phyloP scores from a whole-genome alignment of 2,888 invertebrate species.

The Idaea biselata region DNA sequence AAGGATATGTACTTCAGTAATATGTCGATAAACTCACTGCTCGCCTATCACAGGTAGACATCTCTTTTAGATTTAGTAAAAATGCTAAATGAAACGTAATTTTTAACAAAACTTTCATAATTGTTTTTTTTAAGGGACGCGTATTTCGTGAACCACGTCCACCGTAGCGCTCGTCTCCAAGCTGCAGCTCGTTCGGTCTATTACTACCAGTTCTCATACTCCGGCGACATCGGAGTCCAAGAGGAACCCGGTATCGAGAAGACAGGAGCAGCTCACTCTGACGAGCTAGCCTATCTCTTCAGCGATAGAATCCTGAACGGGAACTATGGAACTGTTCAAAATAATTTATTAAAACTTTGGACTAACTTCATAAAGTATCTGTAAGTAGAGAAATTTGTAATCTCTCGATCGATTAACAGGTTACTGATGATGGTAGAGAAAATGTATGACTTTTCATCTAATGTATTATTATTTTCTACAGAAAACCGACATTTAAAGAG shows the following conservation, averaged over 20 bases:
- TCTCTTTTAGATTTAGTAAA: not conserved
- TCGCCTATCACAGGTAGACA: slow-evolving; percentile 60
- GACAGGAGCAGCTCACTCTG: slow-evolving; percentile 65
- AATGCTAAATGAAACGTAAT: not conserved
- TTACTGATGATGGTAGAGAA: not conserved
- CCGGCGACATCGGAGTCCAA: slow-evolving; percentile 49
- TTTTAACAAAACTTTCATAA: not conserved
- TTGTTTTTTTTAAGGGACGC: slow-evolving; percentile 51
- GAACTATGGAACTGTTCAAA: slow-evolving; percentile 52
- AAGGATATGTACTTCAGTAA: slow-evolving; percentile 57
- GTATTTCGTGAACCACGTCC: slow-evolving; percentile 62
- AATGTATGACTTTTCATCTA: not conserved
- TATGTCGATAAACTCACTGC: slow-evolving; percentile 41
- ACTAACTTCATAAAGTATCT: slow-evolving; percentile 65
- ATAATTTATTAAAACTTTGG: slow-evolving; percentile 54
- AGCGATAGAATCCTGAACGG: slow-evolving; percentile 43
- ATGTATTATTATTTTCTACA: slow-evolving; percentile 25
- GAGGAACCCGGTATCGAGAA: slow-evolving; percentile 49
- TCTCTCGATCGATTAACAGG: too few relatives aligned
- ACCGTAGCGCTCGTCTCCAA: slow-evolving; percentile 55
- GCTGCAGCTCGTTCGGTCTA: slow-evolving; percentile 49
- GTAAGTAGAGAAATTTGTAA: slow-evolving; percentile 42
- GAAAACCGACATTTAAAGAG: slow-evolving; percentile 47
- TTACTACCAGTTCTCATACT: slow-evolving; percentile 64
- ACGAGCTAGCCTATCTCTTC: slow-evolving; percentile 65